phyloP scores from a whole-genome alignment of 2,113 vertebrate species.

The Chloroceryle aenea region DNA sequence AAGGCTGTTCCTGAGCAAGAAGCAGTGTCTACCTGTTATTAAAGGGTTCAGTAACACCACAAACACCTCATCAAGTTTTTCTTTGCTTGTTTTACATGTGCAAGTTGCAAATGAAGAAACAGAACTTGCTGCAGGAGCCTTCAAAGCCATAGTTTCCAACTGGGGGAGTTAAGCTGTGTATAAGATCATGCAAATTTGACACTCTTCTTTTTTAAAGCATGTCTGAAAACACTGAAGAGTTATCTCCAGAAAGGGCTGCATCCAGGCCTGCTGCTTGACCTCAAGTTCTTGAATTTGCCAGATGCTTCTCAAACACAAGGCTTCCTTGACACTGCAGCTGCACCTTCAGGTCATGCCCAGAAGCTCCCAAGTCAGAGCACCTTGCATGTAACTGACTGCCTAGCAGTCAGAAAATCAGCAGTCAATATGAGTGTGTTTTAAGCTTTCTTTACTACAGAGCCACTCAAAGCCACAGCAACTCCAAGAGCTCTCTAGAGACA shows the following conservation, averaged over 20 bases:
- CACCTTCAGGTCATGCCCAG: rapidly evolving
- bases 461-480: neutral
- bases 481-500: neutral
- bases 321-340: neutral
- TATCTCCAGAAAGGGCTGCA: neutral
- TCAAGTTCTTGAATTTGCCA: neutral
- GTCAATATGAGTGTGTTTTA: neutral
- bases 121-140: neutral
- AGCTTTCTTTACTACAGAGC: neutral
- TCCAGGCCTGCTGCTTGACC: neutral
- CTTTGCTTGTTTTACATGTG: neutral
- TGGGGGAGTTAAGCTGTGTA: neutral
- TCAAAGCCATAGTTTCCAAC: neutral
- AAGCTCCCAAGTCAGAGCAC: neutral
- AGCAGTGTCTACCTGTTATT: neutral
- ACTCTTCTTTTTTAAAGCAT: neutral
- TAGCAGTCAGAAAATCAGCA: neutral
- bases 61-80: neutral
- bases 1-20: neutral
- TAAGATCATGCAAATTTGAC: neutral
- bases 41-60: neutral
- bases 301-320: neutral
- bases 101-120: neutral
- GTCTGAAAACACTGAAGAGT: neutral
- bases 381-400: neutral